Percentiles rank a stretch among this genome's conserved stretches.
phyloP scores from a whole-genome alignment of 2,888 invertebrate species.

The Andricus quercusramuli region DNA sequence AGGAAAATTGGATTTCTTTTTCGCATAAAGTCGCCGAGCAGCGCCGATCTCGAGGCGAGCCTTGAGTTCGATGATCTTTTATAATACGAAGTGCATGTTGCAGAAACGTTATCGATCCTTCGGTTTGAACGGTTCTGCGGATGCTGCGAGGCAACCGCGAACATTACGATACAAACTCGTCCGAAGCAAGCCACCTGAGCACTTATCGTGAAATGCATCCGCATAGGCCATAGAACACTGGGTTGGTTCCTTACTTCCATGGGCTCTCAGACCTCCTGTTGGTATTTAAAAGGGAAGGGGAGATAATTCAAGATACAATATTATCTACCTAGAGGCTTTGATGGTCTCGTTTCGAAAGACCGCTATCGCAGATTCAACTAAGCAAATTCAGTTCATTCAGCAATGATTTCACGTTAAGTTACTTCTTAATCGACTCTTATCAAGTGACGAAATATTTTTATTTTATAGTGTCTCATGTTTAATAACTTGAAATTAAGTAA shows the following conservation, averaged over 20 bases:
- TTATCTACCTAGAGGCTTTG: constrained; percentile 24
- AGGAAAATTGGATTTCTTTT: constrained; percentile 13
- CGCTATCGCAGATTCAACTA: not conserved
- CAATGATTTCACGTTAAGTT: not conserved
- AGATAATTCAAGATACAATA: constrained; percentile 24
- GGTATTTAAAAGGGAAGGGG: constrained; percentile 20
- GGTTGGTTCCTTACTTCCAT: not conserved
- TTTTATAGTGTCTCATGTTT: not conserved
- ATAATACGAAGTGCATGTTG: constrained; percentile 41
- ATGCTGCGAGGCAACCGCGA: constrained; percentile 33
- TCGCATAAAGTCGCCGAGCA: not conserved
- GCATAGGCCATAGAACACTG: constrained; percentile 6
- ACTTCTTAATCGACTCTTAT: not conserved
- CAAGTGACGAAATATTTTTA: not conserved
- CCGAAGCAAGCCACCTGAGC: constrained; percentile 38
- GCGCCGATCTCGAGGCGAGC: not conserved
- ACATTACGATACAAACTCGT: constrained; percentile 42
- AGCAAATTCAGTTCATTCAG: not conserved
- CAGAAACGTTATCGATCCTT: constrained; percentile 37
- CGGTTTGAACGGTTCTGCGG: constrained; percentile 28
- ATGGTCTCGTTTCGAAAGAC: not conserved
- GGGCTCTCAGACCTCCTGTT: constrained; percentile 19
- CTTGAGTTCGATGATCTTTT: constrained; percentile 39
- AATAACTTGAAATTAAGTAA: not conserved
- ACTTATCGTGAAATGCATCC: constrained; percentile 38